These are phyloP conservation scores for Huso huso DNA, from an alignment of 2,797 vertebrate species.

Conservation along the genomic window DNA sequence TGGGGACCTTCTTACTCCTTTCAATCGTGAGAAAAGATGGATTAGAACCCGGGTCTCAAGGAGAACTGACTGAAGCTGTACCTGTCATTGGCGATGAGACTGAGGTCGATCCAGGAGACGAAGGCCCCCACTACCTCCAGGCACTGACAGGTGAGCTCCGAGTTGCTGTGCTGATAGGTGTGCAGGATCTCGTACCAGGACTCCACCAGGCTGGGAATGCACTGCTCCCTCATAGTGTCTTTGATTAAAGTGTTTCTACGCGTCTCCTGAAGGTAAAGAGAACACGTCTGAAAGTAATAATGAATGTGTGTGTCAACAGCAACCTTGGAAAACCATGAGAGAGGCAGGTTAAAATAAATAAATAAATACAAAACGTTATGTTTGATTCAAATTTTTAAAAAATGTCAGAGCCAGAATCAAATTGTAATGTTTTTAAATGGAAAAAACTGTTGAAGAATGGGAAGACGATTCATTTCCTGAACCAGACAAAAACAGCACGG, in stretches of 20 bases:
- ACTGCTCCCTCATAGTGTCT: slow-evolving; percentile 90
- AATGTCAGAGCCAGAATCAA: too few species aligned
- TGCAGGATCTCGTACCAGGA: slow-evolving; percentile 98
- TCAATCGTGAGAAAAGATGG: too few species aligned
- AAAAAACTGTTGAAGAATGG: too few species aligned
- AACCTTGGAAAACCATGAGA: fast-evolving
- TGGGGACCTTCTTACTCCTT: too few species aligned
- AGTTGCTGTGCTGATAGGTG: slow-evolving; percentile 83
- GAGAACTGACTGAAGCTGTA: slow-evolving; percentile 29
- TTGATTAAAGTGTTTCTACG: slow-evolving; percentile 91
- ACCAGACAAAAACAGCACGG: too few species aligned
- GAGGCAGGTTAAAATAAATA: background rate
- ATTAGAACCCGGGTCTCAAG: too few species aligned
- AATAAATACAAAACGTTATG: background rate
- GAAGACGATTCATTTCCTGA: too few species aligned
- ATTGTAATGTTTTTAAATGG: too few species aligned
- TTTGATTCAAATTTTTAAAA: too few species aligned
- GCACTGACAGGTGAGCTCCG: slow-evolving; percentile 95
- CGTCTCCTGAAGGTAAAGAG: slow-evolving; percentile 62
- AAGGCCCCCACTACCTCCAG: slow-evolving; percentile 95
- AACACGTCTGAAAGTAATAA: background rate
- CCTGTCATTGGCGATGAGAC: slow-evolving; percentile 95
- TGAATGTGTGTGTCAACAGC: background rate
- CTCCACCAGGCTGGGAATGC: slow-evolving; percentile 91
- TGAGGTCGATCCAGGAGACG: slow-evolving; percentile 97